Percentiles rank a stretch among this genome's conserved stretches.
These are phyloP conservation scores for Acridotheres tristis DNA, from an alignment of 2,797 vertebrate genomes.

Conservation along the genomic window DNA sequence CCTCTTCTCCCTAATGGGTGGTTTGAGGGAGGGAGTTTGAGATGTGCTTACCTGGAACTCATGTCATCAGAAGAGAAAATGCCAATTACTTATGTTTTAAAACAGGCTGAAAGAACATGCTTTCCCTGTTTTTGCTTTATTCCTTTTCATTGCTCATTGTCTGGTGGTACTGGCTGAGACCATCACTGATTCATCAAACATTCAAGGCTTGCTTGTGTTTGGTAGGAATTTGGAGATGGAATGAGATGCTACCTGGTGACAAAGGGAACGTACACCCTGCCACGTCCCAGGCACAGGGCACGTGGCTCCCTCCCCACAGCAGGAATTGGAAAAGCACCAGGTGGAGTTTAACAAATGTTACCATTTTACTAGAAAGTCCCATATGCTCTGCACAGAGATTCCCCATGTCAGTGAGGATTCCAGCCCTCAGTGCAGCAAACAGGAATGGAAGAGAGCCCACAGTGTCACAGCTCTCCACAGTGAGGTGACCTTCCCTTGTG, in stretches of 20 bases:
- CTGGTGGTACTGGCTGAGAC: slow-evolving; percentile 66
- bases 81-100: slow-evolving; percentile 73
- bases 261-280: background rate
- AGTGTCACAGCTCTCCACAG: rapidly evolving
- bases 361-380: background rate
- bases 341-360: background rate
- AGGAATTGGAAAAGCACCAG: background rate
- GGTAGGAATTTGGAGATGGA: slow-evolving; percentile 58
- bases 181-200: slow-evolving; percentile 62
- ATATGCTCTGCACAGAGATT: background rate
- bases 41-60: slow-evolving; percentile 50
- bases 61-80: slow-evolving; percentile 52
- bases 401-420: background rate
- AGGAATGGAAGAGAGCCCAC: background rate
- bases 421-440: background rate
- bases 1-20: slow-evolving; percentile 22
- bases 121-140: background rate
- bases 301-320: background rate
- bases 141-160: slow-evolving; percentile 48
- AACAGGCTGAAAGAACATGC: slow-evolving; percentile 63
- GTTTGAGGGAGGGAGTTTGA: slow-evolving; percentile 46
- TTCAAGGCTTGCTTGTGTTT: slow-evolving; percentile 71
- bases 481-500: background rate
- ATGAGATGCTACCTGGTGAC: slow-evolving; percentile 31
- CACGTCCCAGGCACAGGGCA: background rate